A percentile compares a stretch with the other conserved stretches of the same genome.
phyloP scores from a whole-genome alignment of 2,888 invertebrate genomes.

The Idaea aversata region DNA sequence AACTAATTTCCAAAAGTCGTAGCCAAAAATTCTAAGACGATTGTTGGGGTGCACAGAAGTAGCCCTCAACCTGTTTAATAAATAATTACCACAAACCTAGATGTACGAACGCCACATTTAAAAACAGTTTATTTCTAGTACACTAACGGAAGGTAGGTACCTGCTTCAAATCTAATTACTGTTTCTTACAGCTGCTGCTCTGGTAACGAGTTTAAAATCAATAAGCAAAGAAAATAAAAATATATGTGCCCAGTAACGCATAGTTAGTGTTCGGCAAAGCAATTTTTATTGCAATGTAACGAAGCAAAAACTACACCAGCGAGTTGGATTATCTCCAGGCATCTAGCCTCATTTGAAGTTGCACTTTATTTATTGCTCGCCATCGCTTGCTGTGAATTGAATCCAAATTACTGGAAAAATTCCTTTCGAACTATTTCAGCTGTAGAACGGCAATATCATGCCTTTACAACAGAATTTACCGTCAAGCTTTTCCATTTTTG shows the following conservation, averaged over 20 bases:
- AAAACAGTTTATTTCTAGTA: no score
- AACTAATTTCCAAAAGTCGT: no score
- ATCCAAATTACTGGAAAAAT: constrained; percentile 66
- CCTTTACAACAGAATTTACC: constrained; percentile 2
- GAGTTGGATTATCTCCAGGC: constrained; percentile 70
- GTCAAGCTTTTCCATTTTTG: background rate
- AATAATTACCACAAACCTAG: no score
- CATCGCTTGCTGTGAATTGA: constrained; percentile 64
- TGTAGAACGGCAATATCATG: constrained; percentile 36
- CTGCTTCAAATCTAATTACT: no score
- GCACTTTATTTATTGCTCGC: constrained; percentile 68
- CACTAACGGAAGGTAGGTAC: no score
- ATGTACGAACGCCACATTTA: no score
- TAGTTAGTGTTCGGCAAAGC: constrained; percentile 39
- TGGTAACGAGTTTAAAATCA: constrained; percentile 9
- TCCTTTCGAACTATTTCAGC: constrained; percentile 39
- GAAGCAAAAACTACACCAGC: constrained; percentile 54
- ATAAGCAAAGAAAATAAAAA: constrained; percentile 19
- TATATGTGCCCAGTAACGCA: constrained; percentile 28
- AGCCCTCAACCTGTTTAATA: background rate
- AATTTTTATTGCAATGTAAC: constrained; percentile 56
- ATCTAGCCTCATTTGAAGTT: constrained; percentile 64
- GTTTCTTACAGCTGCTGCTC: constrained; percentile 3
- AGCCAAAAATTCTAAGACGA: no score
- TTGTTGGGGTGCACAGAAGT: background rate